phyloP scores from a whole-genome alignment of 1,140 invertebrate species.

The Aphaenogaster ashmeadi region DNA sequence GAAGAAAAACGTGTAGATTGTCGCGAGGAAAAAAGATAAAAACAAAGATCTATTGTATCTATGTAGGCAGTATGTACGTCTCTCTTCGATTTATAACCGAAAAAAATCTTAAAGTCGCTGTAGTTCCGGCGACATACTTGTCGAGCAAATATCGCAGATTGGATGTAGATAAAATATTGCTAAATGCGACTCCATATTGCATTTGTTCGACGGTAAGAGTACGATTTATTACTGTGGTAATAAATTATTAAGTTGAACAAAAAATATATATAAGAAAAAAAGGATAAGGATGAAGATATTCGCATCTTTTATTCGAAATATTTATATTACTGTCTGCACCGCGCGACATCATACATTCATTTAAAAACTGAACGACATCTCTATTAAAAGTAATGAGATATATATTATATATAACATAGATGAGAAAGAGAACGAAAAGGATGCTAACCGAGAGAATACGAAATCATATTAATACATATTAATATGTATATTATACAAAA shows the following conservation, averaged over 20 bases:
- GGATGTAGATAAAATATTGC: constrained; percentile 6
- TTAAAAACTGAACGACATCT: constrained; percentile 78
- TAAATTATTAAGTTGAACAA: constrained; percentile 38
- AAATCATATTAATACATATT: constrained; percentile 78
- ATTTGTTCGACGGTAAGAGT: constrained; percentile 6
- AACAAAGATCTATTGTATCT: constrained; percentile 46
- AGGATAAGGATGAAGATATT: constrained; percentile 31
- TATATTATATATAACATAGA: constrained; percentile 74
- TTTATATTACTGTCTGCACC: constrained; percentile 59
- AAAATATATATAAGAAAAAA: constrained; percentile 20
- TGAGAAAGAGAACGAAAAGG: constrained; percentile 70
- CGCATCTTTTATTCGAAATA: constrained; percentile 52
- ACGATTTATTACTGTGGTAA: constrained; percentile 23
- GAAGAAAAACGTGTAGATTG: constrained; percentile 60
- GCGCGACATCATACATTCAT: constrained; percentile 68
- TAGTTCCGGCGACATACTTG: neutral
- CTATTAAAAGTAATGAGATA: constrained; percentile 81
- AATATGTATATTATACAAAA: constrained; percentile 82
- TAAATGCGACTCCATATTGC: neutral
- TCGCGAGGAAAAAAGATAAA: constrained; percentile 55
- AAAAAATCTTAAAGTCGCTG: constrained; percentile 1
- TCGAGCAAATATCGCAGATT: neutral
- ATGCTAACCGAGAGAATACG: constrained; percentile 77
- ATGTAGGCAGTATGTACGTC: constrained; percentile 41
- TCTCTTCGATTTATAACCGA: constrained; percentile 37